phyloP scores from a whole-genome alignment of 2,113 vertebrate species.

The Paracanthobrama guichenoti region DNA sequence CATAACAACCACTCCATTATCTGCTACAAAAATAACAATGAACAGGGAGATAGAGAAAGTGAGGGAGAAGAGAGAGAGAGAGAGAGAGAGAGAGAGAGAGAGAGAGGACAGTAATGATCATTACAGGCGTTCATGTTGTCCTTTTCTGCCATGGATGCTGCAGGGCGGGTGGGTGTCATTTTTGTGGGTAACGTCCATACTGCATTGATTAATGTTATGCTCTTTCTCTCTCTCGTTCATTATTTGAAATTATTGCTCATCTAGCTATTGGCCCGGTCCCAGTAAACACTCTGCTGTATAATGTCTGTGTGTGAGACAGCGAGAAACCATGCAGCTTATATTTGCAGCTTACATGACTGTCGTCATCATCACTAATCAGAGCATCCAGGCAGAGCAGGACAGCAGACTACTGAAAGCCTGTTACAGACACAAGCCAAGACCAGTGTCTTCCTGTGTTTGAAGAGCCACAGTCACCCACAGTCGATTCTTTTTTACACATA shows the following conservation, averaged over 20 bases:
- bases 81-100: constrained; percentile 55
- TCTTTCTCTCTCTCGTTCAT: constrained; percentile 9
- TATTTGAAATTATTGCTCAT: constrained; percentile 25
- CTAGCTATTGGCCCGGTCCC: neutral
- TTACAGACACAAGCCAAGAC: constrained; percentile 36
- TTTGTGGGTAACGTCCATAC: constrained; percentile 20
- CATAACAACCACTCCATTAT: constrained; percentile 26
- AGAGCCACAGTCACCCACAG: neutral
- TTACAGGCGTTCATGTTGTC: constrained; percentile 10
- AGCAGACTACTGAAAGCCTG: constrained; percentile 36
- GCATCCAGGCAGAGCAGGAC: constrained; percentile 24
- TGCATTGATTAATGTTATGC: constrained; percentile 49
- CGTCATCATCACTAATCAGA: constrained; percentile 42
- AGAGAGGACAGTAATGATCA: constrained; percentile 50
- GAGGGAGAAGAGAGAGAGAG: constrained; percentile 40
- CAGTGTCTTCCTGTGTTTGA: constrained; percentile 9
- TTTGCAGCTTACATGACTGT: constrained; percentile 41
- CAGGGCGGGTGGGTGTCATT: constrained; percentile 48
- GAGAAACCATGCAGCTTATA: constrained; percentile 10
- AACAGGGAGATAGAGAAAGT: neutral
- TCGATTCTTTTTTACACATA: neutral
- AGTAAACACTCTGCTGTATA: constrained; percentile 8
- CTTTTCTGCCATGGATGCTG: constrained; percentile 55
- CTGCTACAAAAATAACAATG: constrained; percentile 34
- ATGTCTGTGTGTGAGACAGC: constrained; percentile 2